phyloP scores from a whole-genome alignment of 2,888 invertebrate genomes.

The Ashinkailepas kermadecensis region DNA sequence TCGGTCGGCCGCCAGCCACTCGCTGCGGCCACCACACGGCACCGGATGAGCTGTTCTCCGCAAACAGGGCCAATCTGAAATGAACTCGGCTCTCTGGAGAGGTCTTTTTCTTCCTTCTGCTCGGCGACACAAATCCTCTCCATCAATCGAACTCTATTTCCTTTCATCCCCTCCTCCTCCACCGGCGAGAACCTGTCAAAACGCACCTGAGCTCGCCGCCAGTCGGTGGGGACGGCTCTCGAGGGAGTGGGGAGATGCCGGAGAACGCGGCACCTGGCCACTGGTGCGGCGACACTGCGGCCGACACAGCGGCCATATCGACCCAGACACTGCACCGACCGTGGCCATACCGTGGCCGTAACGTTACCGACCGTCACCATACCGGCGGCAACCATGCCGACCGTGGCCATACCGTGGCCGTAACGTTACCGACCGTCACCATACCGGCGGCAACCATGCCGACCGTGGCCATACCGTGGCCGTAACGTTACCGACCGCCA shows the following conservation, averaged over 20 bases:
- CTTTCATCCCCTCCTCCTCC: background rate
- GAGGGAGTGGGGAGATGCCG: background rate
- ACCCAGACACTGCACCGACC: too few relatives aligned
- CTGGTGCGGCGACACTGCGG: background rate
- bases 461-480: too few relatives aligned
- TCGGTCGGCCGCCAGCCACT: too few relatives aligned
- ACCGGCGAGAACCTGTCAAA: slow-evolving; percentile 16
- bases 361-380: too few relatives aligned
- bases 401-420: too few relatives aligned
- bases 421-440: too few relatives aligned
- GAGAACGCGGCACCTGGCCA: background rate
- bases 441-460: too few relatives aligned
- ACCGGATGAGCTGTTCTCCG: background rate
- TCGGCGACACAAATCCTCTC: slow-evolving; percentile 10
- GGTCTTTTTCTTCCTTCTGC: slow-evolving; percentile 5
- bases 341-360: too few relatives aligned
- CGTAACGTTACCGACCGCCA: too few relatives aligned
- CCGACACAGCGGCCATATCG: too few relatives aligned
- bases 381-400: too few relatives aligned
- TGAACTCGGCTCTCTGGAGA: slow-evolving; percentile 10
- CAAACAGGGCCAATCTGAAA: background rate
- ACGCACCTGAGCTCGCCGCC: slow-evolving; percentile 10
- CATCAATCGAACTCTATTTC: slow-evolving; percentile 18
- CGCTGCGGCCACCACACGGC: background rate
- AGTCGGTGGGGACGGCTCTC: background rate